Conservation (phyloP, 2,797 vertebrate genomes). For the Propithecus deckenii region DNA sequence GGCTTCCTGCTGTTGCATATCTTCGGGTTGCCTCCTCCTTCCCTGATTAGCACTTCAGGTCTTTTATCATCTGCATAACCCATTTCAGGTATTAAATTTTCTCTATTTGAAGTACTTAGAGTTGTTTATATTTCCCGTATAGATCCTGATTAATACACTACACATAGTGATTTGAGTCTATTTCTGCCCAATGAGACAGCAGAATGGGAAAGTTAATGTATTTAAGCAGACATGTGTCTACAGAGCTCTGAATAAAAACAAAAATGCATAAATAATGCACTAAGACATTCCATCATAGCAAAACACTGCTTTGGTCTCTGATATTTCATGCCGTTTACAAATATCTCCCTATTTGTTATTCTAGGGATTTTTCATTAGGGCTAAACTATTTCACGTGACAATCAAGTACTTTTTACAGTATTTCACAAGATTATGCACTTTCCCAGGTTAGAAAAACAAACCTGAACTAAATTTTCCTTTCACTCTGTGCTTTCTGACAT, state of each 20-base stretch:
- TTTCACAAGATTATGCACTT: neutral
- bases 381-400: neutral
- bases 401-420: neutral
- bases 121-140: constrained; percentile 5
- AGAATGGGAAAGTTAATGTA: constrained; percentile 32
- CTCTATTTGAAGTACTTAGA: neutral
- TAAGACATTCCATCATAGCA: neutral
- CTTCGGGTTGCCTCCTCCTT: neutral
- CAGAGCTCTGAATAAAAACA: constrained; percentile 2
- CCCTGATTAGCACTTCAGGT: neutral
- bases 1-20: neutral
- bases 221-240: constrained; percentile 1
- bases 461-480: neutral
- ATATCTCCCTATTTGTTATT: constrained; percentile 13
- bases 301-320: neutral
- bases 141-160: neutral
- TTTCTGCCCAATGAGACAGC: neutral
- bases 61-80: neutral
- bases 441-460: neutral
- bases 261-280: constrained; percentile 46
- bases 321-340: neutral
- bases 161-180: neutral
- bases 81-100: neutral
- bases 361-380: neutral
- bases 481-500: neutral